These are phyloP conservation scores for Hemichromis elongatus DNA, from an alignment of 2,113 vertebrate genomes.

Conservation along the genomic window DNA sequence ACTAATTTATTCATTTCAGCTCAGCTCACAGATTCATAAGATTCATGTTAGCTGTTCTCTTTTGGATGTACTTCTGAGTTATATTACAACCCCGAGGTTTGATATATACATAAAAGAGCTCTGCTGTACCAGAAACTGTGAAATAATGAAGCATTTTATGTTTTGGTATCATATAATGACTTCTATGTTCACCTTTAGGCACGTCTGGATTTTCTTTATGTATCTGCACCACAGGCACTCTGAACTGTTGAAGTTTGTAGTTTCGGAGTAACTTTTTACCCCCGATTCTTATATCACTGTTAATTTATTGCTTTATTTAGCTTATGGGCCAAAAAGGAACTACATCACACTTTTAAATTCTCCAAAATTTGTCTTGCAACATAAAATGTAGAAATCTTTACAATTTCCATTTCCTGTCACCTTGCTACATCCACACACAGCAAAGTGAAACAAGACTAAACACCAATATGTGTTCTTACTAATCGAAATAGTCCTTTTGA, in stretches of 20 bases:
- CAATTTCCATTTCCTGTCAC: background rate
- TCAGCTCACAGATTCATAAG: background rate
- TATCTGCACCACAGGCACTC: background rate
- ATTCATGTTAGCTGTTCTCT: background rate
- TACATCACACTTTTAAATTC: background rate
- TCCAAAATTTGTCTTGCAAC: background rate
- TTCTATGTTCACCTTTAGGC: background rate
- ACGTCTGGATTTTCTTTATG: background rate
- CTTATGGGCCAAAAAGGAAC: background rate
- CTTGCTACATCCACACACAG: background rate
- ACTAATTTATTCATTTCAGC: constrained; percentile 32
- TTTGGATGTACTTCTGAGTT: background rate
- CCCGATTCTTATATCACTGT: background rate
- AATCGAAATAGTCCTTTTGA: background rate
- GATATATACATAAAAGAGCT: background rate
- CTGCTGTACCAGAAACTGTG: background rate
- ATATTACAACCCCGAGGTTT: background rate
- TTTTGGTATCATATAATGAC: background rate
- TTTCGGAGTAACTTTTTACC: background rate
- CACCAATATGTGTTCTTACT: background rate
- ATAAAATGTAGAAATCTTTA: background rate
- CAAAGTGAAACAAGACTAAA: background rate
- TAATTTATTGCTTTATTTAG: background rate
- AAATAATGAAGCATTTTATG: background rate
- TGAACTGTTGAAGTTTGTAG: background rate